Evolutionary conservation across 30 jellyfish, hydroid and myxozoan genomes (phyloP).

Genomic region (Turritopsis rubra): DNA sequence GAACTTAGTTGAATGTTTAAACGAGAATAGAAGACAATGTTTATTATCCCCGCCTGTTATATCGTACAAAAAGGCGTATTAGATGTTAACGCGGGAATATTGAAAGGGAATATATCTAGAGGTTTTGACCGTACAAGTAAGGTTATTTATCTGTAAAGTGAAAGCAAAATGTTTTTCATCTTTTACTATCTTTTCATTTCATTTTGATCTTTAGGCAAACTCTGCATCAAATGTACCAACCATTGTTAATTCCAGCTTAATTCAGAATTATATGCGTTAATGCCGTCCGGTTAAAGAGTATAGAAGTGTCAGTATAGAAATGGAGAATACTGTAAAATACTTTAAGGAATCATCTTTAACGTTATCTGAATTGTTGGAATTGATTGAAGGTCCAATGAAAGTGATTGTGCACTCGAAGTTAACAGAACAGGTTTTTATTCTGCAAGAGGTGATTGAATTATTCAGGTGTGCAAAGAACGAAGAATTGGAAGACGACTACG

Average conservation of each 20-base stretch:
- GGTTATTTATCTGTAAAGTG: neutral
- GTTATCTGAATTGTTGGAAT: neutral
- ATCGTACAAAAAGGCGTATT: neutral
- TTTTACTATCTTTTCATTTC: neutral
- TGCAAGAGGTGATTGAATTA: neutral
- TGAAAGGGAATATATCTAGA: neutral
- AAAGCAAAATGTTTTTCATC: neutral
- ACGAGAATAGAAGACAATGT: neutral
- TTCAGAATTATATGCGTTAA: neutral
- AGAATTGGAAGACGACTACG: neutral
- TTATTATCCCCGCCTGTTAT: neutral
- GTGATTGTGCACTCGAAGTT: neutral
- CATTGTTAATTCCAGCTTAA: neutral
- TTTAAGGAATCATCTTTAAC: neutral
- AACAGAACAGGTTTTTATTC: neutral
- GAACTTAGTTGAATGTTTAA: neutral
- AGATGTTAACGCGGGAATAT: neutral
- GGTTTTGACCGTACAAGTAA: neutral
- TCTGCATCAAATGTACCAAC: neutral
- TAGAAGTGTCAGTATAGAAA: neutral
- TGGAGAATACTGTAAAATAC: neutral
- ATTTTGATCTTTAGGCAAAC: neutral
- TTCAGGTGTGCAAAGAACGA: neutral
- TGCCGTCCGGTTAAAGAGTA: neutral
- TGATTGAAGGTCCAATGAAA: neutral